Evolutionary conservation across 2,888 invertebrate species (phyloP).

Genomic region (Noctuana brunneofusca): DNA sequence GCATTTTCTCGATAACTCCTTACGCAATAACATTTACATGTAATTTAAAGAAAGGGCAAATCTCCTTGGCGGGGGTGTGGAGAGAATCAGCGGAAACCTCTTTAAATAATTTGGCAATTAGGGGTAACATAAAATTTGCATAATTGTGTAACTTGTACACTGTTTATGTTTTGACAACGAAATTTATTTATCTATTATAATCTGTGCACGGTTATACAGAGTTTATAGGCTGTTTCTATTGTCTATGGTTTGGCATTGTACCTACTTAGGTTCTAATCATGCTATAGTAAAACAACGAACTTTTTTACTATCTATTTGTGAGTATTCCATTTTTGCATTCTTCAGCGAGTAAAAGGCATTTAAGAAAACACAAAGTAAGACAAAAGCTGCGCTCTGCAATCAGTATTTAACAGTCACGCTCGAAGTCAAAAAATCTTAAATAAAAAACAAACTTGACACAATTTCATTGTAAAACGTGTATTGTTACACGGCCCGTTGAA

Average conservation of each 20-base stretch:
- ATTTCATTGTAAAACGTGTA: conserved; percentile 48
- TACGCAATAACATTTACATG: conserved; percentile 73
- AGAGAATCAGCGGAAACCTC: conserved; percentile 75
- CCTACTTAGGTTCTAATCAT: background rate
- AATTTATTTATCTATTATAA: conserved; percentile 52
- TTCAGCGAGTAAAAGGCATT: conserved; percentile 9
- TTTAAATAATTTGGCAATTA: conserved; percentile 82
- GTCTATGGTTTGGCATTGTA: background rate
- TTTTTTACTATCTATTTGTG: background rate
- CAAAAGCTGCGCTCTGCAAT: conserved; percentile 26
- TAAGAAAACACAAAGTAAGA: background rate
- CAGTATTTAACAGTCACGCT: conserved; percentile 30
- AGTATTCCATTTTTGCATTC: background rate
- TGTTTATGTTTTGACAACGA: conserved; percentile 76
- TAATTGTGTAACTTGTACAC: conserved; percentile 77
- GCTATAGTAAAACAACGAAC: no score
- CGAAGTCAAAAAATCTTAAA: conserved; percentile 33
- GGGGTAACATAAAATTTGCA: conserved; percentile 80
- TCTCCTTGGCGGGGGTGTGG: conserved; percentile 51
- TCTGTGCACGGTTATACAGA: conserved; percentile 14
- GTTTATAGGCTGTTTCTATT: conserved; percentile 4
- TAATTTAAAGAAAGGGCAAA: conserved; percentile 64
- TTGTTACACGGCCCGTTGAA: conserved; percentile 47
- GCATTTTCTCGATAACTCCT: conserved; percentile 53
- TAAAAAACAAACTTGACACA: conserved; percentile 46